Percentiles rank a stretch among this genome's conserved stretches.
phyloP scores from a whole-genome alignment of 2,797 vertebrate species.

The Sparidentex hasta region DNA sequence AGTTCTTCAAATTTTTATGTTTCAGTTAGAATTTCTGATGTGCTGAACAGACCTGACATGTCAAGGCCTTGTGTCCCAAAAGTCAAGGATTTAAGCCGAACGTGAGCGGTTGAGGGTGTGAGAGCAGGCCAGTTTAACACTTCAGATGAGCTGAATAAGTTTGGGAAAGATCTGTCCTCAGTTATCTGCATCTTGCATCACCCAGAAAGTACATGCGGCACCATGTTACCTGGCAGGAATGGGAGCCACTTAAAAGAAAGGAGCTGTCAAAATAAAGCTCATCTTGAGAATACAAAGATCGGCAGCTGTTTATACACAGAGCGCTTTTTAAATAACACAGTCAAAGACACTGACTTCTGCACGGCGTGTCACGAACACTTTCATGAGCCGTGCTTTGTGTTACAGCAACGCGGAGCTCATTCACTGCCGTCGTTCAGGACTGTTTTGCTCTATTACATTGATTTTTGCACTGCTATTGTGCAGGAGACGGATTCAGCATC shows the following conservation, averaged over 20 bases:
- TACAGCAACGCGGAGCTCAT: constrained; percentile 13
- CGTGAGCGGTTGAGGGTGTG: background rate
- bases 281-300: constrained; percentile 2
- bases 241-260: background rate
- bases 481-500: constrained; percentile 55
- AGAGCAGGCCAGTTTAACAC: constrained; percentile 6
- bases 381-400: constrained; percentile 27
- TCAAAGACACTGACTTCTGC: constrained; percentile 33
- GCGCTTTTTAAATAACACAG: constrained; percentile 25
- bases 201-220: background rate
- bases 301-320: constrained; percentile 18
- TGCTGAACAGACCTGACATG: constrained; percentile 9
- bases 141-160: background rate
- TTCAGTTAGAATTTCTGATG: background rate
- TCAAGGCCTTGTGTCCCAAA: constrained; percentile 11
- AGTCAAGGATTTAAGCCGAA: background rate
- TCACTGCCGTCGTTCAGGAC: constrained; percentile 38
- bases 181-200: constrained; percentile 16
- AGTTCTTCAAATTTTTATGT: constrained; percentile 17
- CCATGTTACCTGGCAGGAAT: background rate
- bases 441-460: constrained; percentile 62
- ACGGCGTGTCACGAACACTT: constrained; percentile 11
- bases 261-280: constrained; percentile 23
- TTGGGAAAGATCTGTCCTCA: background rate
- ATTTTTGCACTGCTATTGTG: constrained; percentile 58